Percentiles rank a stretch among this genome's conserved stretches.
Conservation (phyloP, 2,113 vertebrate genomes). For the Bettongia penicillata region DNA sequence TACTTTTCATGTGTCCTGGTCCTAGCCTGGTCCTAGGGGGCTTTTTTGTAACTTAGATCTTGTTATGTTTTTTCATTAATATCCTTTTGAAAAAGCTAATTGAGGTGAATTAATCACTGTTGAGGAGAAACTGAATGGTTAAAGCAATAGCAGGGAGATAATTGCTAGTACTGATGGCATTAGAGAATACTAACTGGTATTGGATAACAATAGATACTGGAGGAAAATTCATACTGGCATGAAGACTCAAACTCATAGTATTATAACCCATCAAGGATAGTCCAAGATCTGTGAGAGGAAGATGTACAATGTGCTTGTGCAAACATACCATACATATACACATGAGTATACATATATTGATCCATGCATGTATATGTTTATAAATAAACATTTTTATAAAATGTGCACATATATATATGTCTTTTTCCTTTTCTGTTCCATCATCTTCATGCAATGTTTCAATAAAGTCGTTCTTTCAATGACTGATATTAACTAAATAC, state of each 20-base stretch:
- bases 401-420: background rate
- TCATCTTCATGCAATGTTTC: background rate
- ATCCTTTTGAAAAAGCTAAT: background rate
- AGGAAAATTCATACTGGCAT: background rate
- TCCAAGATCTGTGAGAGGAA: background rate
- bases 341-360: too few relatives aligned
- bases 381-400: background rate
- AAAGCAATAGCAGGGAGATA: background rate
- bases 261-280: background rate
- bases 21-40: background rate
- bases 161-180: background rate
- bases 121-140: background rate
- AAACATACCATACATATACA: background rate
- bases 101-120: background rate
- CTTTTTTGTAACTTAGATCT: background rate
- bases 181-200: background rate
- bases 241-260: rapidly evolving
- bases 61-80: background rate
- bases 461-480: background rate
- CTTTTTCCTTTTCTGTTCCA: background rate
- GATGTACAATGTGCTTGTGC: background rate
- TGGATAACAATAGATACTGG: background rate
- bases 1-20: too few relatives aligned
- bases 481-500: too few relatives aligned
- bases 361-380: background rate